Evolutionary conservation across 2,797 vertebrate genomes (phyloP).

Genomic region (Cyclura pinguis): DNA sequence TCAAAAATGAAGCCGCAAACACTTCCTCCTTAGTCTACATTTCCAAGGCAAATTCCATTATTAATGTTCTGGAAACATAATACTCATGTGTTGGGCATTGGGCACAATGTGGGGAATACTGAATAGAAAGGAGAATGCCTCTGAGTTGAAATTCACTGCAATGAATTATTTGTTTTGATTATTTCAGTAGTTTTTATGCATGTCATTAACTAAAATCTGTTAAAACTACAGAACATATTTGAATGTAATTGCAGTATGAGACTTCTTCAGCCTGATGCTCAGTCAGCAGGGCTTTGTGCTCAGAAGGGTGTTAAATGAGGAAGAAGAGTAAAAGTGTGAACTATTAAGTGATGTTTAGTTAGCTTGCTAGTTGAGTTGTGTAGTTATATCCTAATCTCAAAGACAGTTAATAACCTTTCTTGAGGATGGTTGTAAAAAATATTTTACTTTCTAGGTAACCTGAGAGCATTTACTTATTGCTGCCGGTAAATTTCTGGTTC

Average conservation of each 20-base stretch:
- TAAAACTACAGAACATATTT: background rate
- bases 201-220: background rate
- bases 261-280: background rate
- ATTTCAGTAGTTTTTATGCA: background rate
- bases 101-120: background rate
- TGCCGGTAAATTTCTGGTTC: background rate
- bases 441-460: background rate
- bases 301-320: background rate
- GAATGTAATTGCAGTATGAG: background rate
- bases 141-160: background rate
- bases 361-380: background rate
- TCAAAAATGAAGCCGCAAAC: conserved; percentile 21
- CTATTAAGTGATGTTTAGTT: background rate
- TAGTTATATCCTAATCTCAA: background rate
- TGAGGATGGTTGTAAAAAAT: background rate
- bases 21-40: background rate
- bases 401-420: background rate
- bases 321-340: background rate
- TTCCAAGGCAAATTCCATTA: conserved; percentile 17
- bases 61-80: conserved; percentile 24
- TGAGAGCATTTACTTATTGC: background rate
- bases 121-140: background rate
- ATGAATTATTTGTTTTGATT: background rate
- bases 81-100: background rate
- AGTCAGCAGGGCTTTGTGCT: background rate